A percentile compares a stretch with the other conserved stretches of the same genome.
Conservation (phyloP, 2,797 vertebrate genomes). For the Myripristis jacobus region DNA sequence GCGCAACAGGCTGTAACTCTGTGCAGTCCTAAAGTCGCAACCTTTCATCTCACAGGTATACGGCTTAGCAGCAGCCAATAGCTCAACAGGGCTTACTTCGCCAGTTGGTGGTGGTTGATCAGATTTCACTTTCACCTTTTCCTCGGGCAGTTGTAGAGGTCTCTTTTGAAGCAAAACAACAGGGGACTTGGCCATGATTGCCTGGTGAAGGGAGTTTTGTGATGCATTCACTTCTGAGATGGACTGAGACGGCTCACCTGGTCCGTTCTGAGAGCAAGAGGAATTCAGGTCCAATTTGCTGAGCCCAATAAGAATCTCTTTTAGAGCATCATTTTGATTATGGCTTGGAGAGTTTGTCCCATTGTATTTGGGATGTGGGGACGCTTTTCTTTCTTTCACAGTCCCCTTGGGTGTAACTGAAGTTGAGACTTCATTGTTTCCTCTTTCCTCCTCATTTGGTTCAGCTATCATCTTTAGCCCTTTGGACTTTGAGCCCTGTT, state of each 20-base stretch:
- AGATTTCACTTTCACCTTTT: slow-evolving; percentile 23
- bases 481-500: slow-evolving; percentile 69
- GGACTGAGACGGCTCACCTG: slow-evolving; percentile 72
- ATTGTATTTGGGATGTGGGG: slow-evolving; percentile 35
- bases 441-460: slow-evolving; percentile 73
- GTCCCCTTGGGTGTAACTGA: slow-evolving; percentile 36
- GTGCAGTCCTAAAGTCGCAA: slow-evolving; percentile 90
- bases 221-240: slow-evolving; percentile 73
- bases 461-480: slow-evolving; percentile 58
- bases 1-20: slow-evolving; percentile 89
- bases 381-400: slow-evolving; percentile 57
- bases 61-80: slow-evolving; percentile 88
- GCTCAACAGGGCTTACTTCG: slow-evolving; percentile 66
- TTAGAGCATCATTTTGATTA: slow-evolving; percentile 82
- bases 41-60: slow-evolving; percentile 89
- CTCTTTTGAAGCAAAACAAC: slow-evolving; percentile 69
- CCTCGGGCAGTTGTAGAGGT: slow-evolving; percentile 31
- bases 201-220: slow-evolving; percentile 79
- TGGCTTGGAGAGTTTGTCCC: slow-evolving; percentile 58
- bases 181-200: slow-evolving; percentile 81
- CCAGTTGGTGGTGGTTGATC: slow-evolving; percentile 16
- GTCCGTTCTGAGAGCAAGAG: slow-evolving; percentile 52
- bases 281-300: slow-evolving; percentile 91
- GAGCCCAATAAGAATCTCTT: slow-evolving; percentile 89
- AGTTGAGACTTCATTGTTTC: slow-evolving; percentile 59